phyloP scores from a whole-genome alignment of 1,140 invertebrate species.

The Ptiloglossa arizonensis region DNA sequence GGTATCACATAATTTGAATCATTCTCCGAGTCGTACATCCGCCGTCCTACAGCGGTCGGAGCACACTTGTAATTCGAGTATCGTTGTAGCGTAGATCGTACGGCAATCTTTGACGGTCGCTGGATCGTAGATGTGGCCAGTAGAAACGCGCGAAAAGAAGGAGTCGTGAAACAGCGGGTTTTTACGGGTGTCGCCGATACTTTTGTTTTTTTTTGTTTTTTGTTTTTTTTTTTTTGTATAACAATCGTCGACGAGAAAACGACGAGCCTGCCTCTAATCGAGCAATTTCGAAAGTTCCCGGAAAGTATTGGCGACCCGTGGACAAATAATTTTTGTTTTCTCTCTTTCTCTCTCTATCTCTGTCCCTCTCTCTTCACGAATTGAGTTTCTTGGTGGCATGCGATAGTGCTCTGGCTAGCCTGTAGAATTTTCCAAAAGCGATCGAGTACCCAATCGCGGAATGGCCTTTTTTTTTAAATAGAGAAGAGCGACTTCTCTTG shows the following conservation, averaged over 20 bases:
- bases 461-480: conserved; percentile 55
- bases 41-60: not conserved
- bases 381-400: conserved; percentile 73
- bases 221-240: no score
- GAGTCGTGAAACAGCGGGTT: conserved; percentile 49
- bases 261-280: not conserved
- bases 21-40: not conserved
- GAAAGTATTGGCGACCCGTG: conserved; percentile 47
- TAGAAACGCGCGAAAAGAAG: conserved; percentile 36
- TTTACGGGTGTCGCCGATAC: conserved; percentile 42
- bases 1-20: not conserved
- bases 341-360: conserved; percentile 47
- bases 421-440: conserved; percentile 52
- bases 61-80: not conserved
- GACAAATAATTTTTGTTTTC: conserved; percentile 47
- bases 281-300: not conserved
- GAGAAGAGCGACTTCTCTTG: conserved; percentile 42
- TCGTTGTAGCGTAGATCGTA: not conserved
- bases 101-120: not conserved
- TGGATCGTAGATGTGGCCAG: conserved; percentile 6
- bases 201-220: no score
- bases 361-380: conserved; percentile 47
- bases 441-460: conserved; percentile 38
- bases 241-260: not conserved
- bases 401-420: conserved; percentile 69